Percentiles rank a stretch among this genome's conserved stretches.
phyloP scores from a whole-genome alignment of 2,797 vertebrate genomes.

The Falco peregrinus region DNA sequence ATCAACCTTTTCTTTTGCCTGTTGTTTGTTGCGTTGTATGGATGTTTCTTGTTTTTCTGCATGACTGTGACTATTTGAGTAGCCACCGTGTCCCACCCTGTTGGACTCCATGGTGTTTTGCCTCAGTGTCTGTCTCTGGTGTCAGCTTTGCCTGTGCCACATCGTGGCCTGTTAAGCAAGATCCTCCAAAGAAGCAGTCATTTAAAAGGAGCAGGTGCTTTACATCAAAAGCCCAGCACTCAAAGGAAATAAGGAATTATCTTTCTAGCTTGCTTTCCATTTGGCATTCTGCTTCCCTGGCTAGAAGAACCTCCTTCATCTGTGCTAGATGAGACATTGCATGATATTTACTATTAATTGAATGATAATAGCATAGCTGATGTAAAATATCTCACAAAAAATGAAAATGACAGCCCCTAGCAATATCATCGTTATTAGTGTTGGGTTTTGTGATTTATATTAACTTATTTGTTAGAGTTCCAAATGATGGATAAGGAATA shows the following conservation, averaged over 20 bases:
- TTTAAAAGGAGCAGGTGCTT: conserved; percentile 74
- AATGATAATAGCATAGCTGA: conserved; percentile 9
- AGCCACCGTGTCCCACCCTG: conserved; percentile 71
- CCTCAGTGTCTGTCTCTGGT: conserved; percentile 75
- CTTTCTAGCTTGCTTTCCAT: conserved; percentile 46
- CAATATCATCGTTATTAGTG: neutral
- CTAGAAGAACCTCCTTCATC: conserved; percentile 42
- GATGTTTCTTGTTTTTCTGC: conserved; percentile 76
- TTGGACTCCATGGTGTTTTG: conserved; percentile 74
- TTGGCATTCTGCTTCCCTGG: conserved; percentile 44
- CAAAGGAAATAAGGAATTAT: conserved; percentile 67
- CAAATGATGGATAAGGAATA: neutral
- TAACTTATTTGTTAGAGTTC: conserved; percentile 22
- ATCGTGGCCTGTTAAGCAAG: conserved; percentile 72
- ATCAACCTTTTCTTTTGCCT: conserved; percentile 79
- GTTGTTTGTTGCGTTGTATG: conserved; percentile 75
- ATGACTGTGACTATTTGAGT: conserved; percentile 73
- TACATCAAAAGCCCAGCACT: conserved; percentile 68
- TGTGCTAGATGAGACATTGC: conserved; percentile 44
- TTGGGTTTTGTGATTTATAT: conserved; percentile 38
- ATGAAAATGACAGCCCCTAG: neutral
- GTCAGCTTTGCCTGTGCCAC: conserved; percentile 76
- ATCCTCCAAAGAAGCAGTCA: conserved; percentile 71
- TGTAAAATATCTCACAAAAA: conserved; percentile 33
- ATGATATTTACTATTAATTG: conserved; percentile 22